These are phyloP conservation scores for Acrossocheilus fasciatus DNA, from an alignment of 2,797 vertebrate genomes.

Conservation along the genomic window DNA sequence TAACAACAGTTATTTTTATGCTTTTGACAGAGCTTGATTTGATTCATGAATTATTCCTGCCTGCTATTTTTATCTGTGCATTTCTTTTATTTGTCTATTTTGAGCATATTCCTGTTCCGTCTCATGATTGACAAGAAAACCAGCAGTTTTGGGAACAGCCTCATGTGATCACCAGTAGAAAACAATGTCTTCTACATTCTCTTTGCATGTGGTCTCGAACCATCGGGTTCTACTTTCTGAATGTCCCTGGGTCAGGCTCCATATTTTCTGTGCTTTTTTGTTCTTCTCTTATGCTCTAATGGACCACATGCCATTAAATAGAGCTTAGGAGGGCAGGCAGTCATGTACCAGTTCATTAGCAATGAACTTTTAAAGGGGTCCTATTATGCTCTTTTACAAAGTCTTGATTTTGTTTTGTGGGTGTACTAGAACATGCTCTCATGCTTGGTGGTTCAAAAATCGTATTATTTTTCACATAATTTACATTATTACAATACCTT, in stretches of 20 bases:
- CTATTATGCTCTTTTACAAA: too few species aligned
- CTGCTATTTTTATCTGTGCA: neutral
- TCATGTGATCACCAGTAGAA: neutral
- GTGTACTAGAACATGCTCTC: too few species aligned
- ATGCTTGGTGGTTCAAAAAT: too few species aligned
- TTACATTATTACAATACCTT: too few species aligned
- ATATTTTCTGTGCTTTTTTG: conserved; percentile 15
- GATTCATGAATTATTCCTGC: conserved; percentile 18
- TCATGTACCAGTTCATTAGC: neutral
- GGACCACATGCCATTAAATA: neutral
- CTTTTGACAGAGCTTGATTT: conserved; percentile 23
- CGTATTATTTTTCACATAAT: too few species aligned
- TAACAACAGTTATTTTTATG: conserved; percentile 9
- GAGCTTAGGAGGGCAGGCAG: neutral
- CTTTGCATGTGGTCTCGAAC: neutral
- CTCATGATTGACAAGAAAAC: neutral
- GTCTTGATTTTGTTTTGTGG: too few species aligned
- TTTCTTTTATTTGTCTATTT: conserved; percentile 3
- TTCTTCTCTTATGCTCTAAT: conserved; percentile 1
- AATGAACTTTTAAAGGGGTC: neutral
- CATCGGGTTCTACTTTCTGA: conserved; percentile 16
- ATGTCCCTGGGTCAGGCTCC: neutral
- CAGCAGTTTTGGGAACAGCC: neutral
- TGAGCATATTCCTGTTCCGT: neutral
- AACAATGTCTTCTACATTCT: neutral